Conservation (phyloP, 2,113 vertebrate species). For the Hylia prasina region DNA sequence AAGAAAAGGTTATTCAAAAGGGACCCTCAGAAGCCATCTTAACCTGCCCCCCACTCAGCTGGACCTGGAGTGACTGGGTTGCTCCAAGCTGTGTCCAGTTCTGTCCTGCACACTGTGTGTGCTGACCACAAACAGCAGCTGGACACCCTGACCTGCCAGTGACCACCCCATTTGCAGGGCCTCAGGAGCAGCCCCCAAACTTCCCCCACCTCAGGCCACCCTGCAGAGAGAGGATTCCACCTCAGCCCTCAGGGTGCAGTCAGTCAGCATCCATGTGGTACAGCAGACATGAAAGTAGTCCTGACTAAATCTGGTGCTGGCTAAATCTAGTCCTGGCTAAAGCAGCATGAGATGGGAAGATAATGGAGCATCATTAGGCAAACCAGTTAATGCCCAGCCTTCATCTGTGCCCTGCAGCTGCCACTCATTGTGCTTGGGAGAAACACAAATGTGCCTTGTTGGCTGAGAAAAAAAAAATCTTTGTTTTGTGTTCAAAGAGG, state of each 20-base stretch:
- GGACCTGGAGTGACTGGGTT: background rate
- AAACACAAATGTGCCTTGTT: fast-evolving
- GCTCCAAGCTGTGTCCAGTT: too few species aligned
- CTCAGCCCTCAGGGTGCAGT: background rate
- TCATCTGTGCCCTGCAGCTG: background rate
- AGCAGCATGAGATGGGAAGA: background rate
- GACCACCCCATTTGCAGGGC: fast-evolving
- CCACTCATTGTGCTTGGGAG: background rate
- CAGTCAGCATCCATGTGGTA: background rate
- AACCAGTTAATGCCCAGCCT: background rate
- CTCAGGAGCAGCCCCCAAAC: background rate
- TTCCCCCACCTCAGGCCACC: background rate
- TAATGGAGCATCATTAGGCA: background rate
- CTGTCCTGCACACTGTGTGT: fast-evolving
- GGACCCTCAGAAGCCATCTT: background rate
- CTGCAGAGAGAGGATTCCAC: background rate
- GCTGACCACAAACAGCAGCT: background rate
- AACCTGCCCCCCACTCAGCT: background rate
- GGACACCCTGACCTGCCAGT: background rate
- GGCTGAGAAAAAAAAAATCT: fast-evolving
- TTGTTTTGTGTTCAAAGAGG: background rate
- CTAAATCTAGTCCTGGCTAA: background rate
- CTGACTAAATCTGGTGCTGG: background rate
- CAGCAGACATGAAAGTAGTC: background rate
- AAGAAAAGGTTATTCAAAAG: background rate